A percentile compares a stretch with the other conserved stretches of the same genome.
phyloP scores from a whole-genome alignment of 2,888 invertebrate species.

The Rotaria socialis region DNA sequence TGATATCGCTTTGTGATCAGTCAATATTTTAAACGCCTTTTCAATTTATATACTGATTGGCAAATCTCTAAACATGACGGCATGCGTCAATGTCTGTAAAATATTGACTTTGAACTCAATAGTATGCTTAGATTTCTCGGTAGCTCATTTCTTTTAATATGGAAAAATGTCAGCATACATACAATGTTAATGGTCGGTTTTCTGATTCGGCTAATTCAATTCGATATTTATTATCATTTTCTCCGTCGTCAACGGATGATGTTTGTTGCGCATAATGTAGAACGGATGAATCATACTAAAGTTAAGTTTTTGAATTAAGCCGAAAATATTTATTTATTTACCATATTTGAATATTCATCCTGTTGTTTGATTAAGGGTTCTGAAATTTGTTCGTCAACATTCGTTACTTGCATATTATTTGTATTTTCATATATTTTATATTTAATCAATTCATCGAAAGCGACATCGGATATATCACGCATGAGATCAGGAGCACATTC shows the following conservation, averaged over 20 bases:
- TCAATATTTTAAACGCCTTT: too few species aligned
- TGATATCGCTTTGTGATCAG: too few species aligned
- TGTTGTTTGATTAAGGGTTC: neutral
- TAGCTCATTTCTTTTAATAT: too few species aligned
- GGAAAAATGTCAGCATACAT: neutral
- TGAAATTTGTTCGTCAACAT: neutral
- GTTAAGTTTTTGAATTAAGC: neutral
- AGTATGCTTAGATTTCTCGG: too few species aligned
- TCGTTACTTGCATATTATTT: neutral
- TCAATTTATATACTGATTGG: too few species aligned
- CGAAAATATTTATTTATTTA: neutral
- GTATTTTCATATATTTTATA: neutral
- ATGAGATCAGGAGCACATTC: slow-evolving; percentile 25
- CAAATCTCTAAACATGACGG: too few species aligned
- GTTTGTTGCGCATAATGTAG: neutral
- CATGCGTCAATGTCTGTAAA: too few species aligned
- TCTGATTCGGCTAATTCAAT: slow-evolving; percentile 34
- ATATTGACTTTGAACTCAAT: too few species aligned
- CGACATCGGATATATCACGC: slow-evolving; percentile 19
- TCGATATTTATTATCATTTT: slow-evolving; percentile 22
- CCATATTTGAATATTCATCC: slow-evolving; percentile 12
- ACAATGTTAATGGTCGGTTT: slow-evolving; percentile 27
- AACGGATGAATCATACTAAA: neutral
- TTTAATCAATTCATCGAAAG: neutral
- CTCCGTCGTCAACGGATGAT: neutral